Base-by-base conservation (phyloP, 1,140 invertebrate species). In the Stegodyphus mimosarum region DNA sequence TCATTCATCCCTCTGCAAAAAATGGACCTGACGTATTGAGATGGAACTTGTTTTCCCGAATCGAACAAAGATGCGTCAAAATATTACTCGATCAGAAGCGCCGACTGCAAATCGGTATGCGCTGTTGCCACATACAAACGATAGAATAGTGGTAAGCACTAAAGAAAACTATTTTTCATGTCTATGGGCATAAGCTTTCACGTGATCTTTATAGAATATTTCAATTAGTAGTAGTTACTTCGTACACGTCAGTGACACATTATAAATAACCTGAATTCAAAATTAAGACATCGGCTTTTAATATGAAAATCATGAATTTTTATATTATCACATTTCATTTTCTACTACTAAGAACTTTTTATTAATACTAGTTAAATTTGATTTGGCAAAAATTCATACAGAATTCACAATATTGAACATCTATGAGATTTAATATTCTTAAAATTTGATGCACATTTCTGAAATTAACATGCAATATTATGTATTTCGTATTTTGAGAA, bases 11-110 rank as follows among this genome's bases (percentile, higher is more conserved):
- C 73, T 60, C 6, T 7, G 52, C 17, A 51, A 17, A 48, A 73
- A 84, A 64, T 75, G 72, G 73, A 70, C 72, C 7, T 64, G 64
- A 75, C 73, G 17, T 52, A 55, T 3, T 3, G 33, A 33, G 33
- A 33, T 33, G 70, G 53, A 83, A 74, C 80, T 69, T 63, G 78
- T 80, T 80, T 80, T 50, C 17, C 10, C 55, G 55, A 9, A 60
- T 60, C 55, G 55, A 33, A 33, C 33, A 33, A 33, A 33, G 33
- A 1, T 33, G 33, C 33, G n/a, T n/a, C n/a, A n/a, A n/a, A n/a
- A n/a, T n/a, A n/a, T n/a, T n/a, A 33, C 33, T 33, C 33, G 33
- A 33, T 33, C 33, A 33, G 2, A 60, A 2, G 15, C 55, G 55
- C 55, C 0, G 15, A 60, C 55, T 10, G 55, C 55, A 60, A 9